Evolutionary conservation across 2,888 invertebrate species (phyloP), one percentile per base, ranked within the genome.

Genomic region (Synergus laeviventris): DNA sequence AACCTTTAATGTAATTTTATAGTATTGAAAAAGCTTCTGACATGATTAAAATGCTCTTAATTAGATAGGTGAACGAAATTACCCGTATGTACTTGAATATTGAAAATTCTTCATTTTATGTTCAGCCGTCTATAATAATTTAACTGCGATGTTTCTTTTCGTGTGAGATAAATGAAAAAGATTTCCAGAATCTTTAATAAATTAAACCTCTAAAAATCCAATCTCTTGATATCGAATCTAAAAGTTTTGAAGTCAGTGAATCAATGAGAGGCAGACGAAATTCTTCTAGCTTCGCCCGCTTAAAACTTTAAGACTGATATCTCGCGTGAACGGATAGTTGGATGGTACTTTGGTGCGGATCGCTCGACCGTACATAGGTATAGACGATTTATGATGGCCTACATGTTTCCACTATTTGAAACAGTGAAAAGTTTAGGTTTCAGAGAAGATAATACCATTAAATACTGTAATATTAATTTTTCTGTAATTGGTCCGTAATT

Each of bases 391-490:
- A 56, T 56, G 56, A 18, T 4, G 7, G 18, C 18, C 18, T n/a
- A 56, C n/a, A 56, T 56, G 18, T 56, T 5, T 31, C 7, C 31
- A 31, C 31, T 31, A 31, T 31, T 7, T 56, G 18, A 18, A 21
- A 56, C 56, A 56, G 9, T 56, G 7, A 24, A 60, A 60, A 60
- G 16, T 31, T 60, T 60, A 60, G 60, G 31, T 60, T 60, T 14
- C 5, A 31, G 1, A 16, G 60, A 21, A 60, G 60, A 59, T 59
- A 59, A 59, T 21, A 2, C 12, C 24, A 24, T 59, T 24, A 59
- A 59, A 59, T 59, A 59, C 59, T 59, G 59, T 21, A 24, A 24
- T 21, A 59, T 18, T 24, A 18, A 59, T n/a, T n/a, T n/a, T n/a
- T n/a, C n/a, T n/a, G n/a, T n/a, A n/a, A n/a, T n/a, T n/a, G n/a